These are phyloP conservation scores for Drosophila sp. DNA, from an alignment of 1,140 invertebrate genomes.

Conservation along the genomic window DNA sequence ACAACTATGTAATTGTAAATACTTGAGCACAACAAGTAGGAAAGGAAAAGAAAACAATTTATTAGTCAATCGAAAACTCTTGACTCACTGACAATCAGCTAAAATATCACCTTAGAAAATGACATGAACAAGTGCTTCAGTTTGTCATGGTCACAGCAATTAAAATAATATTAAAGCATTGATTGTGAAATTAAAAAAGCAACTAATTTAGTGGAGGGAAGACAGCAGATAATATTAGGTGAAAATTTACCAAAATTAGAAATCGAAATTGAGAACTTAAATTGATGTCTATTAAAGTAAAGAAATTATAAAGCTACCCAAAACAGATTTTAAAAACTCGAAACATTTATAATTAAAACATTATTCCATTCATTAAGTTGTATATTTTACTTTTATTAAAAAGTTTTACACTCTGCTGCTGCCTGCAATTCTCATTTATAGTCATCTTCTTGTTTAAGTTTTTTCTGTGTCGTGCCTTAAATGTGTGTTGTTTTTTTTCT, in stretches of 20 bases:
- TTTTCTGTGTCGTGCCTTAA: slow-evolving; percentile 51
- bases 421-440: slow-evolving; percentile 31
- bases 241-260: no score
- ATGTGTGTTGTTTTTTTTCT: slow-evolving; percentile 37
- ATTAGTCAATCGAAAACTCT: neutral
- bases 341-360: neutral
- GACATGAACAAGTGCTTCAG: neutral
- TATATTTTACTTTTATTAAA: slow-evolving; percentile 73
- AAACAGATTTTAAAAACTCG: no score
- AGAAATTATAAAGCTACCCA: no score
- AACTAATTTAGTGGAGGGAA: no score
- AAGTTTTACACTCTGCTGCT: slow-evolving; percentile 51
- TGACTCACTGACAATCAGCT: neutral
- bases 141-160: neutral
- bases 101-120: neutral
- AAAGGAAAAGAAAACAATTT: neutral
- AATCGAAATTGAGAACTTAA: no score
- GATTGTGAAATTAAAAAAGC: neutral
- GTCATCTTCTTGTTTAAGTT: slow-evolving; percentile 53
- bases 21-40: neutral
- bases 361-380: slow-evolving; percentile 9
- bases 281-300: no score
- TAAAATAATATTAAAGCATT: neutral
- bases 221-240: no score
- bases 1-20: slow-evolving; percentile 10